Percentiles rank a stretch among this genome's conserved stretches.
These are phyloP conservation scores for Thalassarche chlororhynchos DNA, from an alignment of 2,113 vertebrate genomes.

Conservation along the genomic window DNA sequence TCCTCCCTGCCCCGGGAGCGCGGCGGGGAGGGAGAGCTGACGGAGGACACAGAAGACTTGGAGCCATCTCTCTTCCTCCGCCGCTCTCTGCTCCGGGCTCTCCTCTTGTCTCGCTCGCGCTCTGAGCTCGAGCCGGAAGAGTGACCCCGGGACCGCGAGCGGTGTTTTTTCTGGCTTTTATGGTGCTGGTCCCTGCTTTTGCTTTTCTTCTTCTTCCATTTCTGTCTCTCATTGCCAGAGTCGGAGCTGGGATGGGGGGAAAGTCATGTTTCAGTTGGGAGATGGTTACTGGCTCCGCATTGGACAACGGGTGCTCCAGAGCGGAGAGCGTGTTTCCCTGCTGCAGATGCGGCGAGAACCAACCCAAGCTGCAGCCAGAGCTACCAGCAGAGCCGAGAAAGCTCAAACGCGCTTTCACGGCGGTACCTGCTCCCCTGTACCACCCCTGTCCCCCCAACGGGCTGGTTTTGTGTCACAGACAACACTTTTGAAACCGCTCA, in stretches of 20 bases:
- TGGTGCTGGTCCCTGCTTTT: constrained; percentile 12
- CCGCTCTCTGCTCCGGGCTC: constrained; percentile 1
- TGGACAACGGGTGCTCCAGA: rapidly evolving
- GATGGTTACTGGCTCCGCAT: rapidly evolving
- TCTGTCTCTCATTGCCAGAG: constrained; percentile 48
- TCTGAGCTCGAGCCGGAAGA: constrained; percentile 6
- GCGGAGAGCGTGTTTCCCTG: rapidly evolving
- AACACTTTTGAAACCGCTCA: rapidly evolving
- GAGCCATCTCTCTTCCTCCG: constrained; percentile 40
- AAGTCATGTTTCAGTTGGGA: rapidly evolving
- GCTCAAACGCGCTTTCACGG: rapidly evolving
- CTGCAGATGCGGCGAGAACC: rapidly evolving
- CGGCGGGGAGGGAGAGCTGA: constrained; percentile 44
- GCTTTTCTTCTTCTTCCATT: constrained; percentile 59
- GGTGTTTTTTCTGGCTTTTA: constrained; percentile 5
- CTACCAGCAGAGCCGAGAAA: too few relatives aligned
- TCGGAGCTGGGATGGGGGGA: not conserved
- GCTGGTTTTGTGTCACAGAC: too few relatives aligned
- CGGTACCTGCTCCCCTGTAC: not conserved
- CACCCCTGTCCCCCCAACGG: too few relatives aligned
- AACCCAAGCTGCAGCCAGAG: not conserved
- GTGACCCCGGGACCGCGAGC: not conserved
- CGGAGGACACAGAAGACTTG: constrained; percentile 79
- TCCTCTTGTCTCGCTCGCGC: not conserved
- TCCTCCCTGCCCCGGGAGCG: constrained; percentile 1